Evolutionary conservation across 2,797 vertebrate species (phyloP).

Genomic region (Polyboroides typus): DNA sequence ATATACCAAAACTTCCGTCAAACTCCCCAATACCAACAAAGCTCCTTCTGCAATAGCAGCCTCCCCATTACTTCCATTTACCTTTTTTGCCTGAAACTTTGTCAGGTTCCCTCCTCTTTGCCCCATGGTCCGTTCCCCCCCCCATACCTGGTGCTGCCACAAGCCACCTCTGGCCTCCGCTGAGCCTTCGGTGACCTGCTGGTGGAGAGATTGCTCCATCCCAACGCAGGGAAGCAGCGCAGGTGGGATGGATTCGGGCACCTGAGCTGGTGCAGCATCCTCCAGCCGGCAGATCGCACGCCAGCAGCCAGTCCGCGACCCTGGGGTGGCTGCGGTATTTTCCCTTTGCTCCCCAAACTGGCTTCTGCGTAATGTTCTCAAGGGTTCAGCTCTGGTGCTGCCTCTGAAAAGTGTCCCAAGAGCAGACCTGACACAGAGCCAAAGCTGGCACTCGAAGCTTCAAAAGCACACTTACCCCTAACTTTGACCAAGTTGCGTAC

Average conservation of each 20-base stretch:
- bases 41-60: neutral
- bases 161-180: neutral
- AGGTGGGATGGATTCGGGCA: neutral
- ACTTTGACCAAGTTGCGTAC: no score
- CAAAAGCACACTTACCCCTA: neutral
- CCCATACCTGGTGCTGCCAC: accelerated
- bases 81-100: neutral
- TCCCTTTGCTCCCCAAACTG: no score
- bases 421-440: neutral
- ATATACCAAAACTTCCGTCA: neutral
- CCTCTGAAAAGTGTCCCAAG: neutral
- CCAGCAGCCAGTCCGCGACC: neutral
- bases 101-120: neutral
- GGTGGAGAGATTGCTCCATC: neutral
- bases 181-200: neutral
- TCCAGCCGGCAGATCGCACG: neutral
- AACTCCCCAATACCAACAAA: neutral
- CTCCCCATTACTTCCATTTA: neutral
- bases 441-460: neutral
- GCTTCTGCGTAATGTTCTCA: neutral
- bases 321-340: neutral
- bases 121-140: no score
- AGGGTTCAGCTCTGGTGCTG: neutral
- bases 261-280: neutral
- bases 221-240: accelerated